Evolutionary conservation across 1,140 invertebrate genomes (phyloP).

Genomic region (Cryptotermes secundus): DNA sequence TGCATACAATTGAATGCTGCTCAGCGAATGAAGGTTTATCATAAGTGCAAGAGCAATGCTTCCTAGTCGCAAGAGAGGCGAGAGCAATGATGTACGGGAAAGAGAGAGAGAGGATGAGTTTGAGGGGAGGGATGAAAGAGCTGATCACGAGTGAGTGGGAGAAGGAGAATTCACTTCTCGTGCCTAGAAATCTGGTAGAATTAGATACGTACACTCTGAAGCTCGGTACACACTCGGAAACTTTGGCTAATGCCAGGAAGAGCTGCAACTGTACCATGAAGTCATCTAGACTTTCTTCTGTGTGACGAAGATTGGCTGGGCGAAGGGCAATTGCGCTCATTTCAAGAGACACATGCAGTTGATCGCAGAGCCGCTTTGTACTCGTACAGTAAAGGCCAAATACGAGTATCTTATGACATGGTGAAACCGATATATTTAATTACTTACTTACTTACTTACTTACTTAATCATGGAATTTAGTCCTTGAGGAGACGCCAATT

Average conservation of each 20-base stretch:
- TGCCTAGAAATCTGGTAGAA: background rate
- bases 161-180: background rate
- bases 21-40: background rate
- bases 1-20: background rate
- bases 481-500: too few relatives aligned
- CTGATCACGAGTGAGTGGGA: background rate
- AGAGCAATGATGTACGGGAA: background rate
- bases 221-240: background rate
- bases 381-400: too few relatives aligned
- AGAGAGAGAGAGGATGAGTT: background rate
- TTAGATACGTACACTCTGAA: background rate
- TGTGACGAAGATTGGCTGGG: background rate
- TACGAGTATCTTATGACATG: too few relatives aligned
- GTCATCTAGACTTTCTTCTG: background rate
- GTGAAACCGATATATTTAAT: too few relatives aligned
- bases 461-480: too few relatives aligned
- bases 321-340: too few relatives aligned
- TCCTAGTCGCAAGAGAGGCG: background rate
- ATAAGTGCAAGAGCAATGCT: slow-evolving; percentile 1
- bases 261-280: background rate
- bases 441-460: too few relatives aligned
- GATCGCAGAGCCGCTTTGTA: too few relatives aligned
- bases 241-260: background rate
- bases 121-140: too few relatives aligned
- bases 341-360: too few relatives aligned